Percentiles rank a stretch among this genome's conserved stretches.
These are phyloP conservation scores for Cydia splendana DNA, from an alignment of 1,140 invertebrate species.

Conservation along the genomic window DNA sequence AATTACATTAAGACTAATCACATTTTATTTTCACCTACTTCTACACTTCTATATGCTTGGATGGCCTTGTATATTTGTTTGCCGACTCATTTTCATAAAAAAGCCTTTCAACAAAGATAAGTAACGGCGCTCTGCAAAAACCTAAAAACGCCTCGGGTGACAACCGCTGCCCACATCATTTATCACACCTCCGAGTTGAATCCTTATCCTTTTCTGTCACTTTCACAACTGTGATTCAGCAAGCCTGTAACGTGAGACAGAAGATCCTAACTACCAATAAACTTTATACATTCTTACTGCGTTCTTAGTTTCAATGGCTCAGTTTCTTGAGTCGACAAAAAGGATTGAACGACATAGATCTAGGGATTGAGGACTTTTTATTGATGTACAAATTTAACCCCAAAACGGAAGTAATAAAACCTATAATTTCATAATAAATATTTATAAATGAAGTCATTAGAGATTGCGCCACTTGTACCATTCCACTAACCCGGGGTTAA, in stretches of 20 bases:
- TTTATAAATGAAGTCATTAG: too few species aligned
- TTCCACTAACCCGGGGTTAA: too few species aligned
- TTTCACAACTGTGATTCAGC: slow-evolving; percentile 17
- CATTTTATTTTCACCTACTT: too few species aligned
- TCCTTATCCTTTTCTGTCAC: slow-evolving; percentile 28
- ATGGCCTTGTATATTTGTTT: not conserved
- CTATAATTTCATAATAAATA: too few species aligned
- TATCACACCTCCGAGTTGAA: slow-evolving; percentile 4
- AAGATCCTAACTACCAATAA: not conserved
- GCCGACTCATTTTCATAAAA: not conserved
- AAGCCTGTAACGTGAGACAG: not conserved
- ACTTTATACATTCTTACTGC: not conserved
- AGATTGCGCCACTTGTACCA: too few species aligned
- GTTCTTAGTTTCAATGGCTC: not conserved
- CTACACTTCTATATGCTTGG: too few species aligned
- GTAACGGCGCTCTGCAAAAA: not conserved
- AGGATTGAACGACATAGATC: not conserved
- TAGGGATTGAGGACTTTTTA: not conserved
- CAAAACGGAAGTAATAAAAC: too few species aligned
- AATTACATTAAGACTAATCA: too few species aligned
- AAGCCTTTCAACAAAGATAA: not conserved
- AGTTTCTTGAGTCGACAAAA: not conserved
- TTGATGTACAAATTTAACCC: not conserved
- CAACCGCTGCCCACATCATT: slow-evolving; percentile 3
- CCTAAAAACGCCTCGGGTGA: not conserved